Conservation (phyloP, 2,888 invertebrate species). For the Nasonia oneida region DNA sequence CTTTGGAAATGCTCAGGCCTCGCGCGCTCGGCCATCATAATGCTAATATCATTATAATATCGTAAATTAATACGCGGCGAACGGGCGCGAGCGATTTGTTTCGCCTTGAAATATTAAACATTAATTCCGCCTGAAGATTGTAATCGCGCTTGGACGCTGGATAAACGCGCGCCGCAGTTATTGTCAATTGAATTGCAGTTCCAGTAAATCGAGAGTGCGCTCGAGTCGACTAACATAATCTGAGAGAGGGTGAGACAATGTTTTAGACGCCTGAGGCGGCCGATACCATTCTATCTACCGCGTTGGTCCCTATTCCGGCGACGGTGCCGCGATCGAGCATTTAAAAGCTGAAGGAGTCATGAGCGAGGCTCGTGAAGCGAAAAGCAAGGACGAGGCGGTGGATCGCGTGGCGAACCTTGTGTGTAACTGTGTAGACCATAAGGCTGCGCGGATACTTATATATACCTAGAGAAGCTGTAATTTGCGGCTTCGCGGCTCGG, state of each 20-base stretch:
- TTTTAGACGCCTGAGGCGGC: neutral
- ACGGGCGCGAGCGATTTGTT: neutral
- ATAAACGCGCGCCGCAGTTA: neutral
- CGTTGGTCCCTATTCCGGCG: too few species aligned
- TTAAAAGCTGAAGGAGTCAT: neutral
- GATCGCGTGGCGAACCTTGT: too few species aligned
- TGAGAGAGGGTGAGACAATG: neutral
- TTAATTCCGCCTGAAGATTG: neutral
- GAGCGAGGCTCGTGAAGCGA: too few species aligned
- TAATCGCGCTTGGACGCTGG: neutral
- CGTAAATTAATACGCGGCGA: neutral
- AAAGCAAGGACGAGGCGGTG: too few species aligned
- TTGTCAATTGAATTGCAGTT: neutral
- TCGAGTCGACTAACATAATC: too few species aligned
- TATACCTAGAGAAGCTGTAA: neutral
- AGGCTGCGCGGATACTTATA: neutral
- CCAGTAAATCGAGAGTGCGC: neutral
- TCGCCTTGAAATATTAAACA: slow-evolving; percentile 15
- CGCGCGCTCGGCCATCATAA: too few species aligned
- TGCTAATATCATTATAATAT: neutral
- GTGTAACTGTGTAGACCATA: too few species aligned
- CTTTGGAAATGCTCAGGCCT: too few species aligned
- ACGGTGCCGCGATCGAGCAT: neutral
- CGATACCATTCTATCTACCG: too few species aligned
- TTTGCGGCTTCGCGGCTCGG: neutral